Percentiles rank a stretch among this genome's conserved stretches.
Conservation (phyloP, 2,888 invertebrate genomes). For the Diaperis boleti region DNA sequence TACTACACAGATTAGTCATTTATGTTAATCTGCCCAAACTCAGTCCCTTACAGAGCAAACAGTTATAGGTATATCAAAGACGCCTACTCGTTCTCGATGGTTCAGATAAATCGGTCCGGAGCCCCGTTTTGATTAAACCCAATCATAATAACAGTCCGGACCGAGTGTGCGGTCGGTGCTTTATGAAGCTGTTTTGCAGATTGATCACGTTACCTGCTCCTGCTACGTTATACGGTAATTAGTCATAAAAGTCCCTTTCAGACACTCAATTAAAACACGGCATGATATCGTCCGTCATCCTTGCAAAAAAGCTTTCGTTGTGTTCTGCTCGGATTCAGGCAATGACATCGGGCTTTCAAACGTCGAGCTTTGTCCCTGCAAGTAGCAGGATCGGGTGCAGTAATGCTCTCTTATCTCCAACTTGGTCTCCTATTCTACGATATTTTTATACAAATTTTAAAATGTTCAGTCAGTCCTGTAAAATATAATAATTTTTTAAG, state of each 20-base stretch:
- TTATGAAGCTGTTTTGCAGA: conserved; percentile 47
- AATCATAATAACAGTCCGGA: conserved; percentile 49
- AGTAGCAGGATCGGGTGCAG: too few relatives aligned
- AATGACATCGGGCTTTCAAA: background rate
- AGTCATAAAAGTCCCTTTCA: conserved; percentile 32
- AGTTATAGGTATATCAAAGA: conserved; percentile 40
- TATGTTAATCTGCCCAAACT: background rate
- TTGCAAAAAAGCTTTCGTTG: background rate
- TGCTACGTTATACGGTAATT: conserved; percentile 36
- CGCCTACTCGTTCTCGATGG: conserved; percentile 44
- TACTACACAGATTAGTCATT: too few relatives aligned
- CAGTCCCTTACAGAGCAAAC: conserved; percentile 7
- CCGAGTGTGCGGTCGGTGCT: conserved; percentile 44
- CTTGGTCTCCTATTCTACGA: too few relatives aligned
- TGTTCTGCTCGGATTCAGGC: background rate
- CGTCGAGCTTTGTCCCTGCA: background rate
- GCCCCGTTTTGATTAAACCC: conserved; percentile 48
- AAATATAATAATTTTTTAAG: too few relatives aligned
- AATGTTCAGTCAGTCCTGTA: too few relatives aligned
- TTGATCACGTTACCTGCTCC: conserved; percentile 41
- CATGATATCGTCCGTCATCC: background rate
- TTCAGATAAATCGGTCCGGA: conserved; percentile 49
- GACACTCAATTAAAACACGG: conserved; percentile 28
- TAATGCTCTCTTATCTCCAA: too few relatives aligned
- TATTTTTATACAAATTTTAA: too few relatives aligned